Evolutionary conservation across 2,797 vertebrate genomes (phyloP).

Genomic region (Lutra lutra): DNA sequence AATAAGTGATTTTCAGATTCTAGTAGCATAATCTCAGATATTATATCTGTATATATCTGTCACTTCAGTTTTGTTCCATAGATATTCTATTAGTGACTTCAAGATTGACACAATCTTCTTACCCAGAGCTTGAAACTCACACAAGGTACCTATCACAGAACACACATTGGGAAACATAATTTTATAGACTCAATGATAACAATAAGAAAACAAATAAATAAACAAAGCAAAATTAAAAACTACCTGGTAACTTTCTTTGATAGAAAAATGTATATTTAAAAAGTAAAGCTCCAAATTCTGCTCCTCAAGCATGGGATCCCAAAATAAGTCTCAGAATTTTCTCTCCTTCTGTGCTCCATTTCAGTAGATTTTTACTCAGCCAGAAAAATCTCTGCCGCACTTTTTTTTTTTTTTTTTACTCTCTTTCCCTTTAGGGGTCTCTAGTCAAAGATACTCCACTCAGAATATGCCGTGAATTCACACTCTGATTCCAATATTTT

Average conservation of each 20-base stretch:
- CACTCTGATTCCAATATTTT: not conserved
- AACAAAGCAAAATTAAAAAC: not conserved
- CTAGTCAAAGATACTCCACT: not conserved
- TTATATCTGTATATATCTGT: constrained; percentile 65
- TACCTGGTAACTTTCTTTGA: not conserved
- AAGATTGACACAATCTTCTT: constrained; percentile 62
- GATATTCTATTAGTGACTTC: constrained; percentile 54
- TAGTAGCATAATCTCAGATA: constrained; percentile 66
- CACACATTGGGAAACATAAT: not conserved
- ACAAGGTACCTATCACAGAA: constrained; percentile 50
- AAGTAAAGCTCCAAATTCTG: not conserved
- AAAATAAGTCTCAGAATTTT: not conserved
- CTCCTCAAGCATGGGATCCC: not conserved
- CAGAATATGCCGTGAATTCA: not conserved
- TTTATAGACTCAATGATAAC: not conserved
- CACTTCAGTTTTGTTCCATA: constrained; percentile 72
- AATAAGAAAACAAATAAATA: not conserved
- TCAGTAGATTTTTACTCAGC: not conserved
- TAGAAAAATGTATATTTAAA: not conserved
- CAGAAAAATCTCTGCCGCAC: not conserved
- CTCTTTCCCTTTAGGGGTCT: not conserved
- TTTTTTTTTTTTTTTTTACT: not conserved
- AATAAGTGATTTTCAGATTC: constrained; percentile 56
- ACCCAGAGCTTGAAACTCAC: constrained; percentile 59
- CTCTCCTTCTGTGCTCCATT: not conserved